A percentile compares a stretch with the other conserved stretches of the same genome.
These are phyloP conservation scores for Branchinecta lindahli DNA, from an alignment of 1,140 invertebrate genomes.

Conservation along the genomic window DNA sequence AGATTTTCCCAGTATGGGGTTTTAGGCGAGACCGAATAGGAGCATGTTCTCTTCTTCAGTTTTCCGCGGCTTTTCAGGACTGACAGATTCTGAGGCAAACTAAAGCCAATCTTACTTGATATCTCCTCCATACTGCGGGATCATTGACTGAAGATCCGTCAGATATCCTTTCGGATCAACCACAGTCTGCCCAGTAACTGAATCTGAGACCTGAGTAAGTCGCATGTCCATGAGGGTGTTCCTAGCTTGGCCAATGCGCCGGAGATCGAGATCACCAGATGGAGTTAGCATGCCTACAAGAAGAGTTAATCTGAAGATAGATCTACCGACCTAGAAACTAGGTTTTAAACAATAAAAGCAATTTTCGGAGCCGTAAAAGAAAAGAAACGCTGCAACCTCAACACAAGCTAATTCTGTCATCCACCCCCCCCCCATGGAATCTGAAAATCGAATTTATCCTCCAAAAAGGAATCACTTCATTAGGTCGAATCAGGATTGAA, in stretches of 20 bases:
- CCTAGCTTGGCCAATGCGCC: constrained; percentile 96
- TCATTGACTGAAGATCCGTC: constrained; percentile 96
- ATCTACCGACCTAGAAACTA: not conserved
- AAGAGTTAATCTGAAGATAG: not conserved
- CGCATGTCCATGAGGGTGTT: constrained; percentile 99
- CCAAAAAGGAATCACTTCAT: not conserved
- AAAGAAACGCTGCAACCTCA: not conserved
- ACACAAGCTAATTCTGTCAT: not conserved
- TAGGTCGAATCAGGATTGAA: not conserved
- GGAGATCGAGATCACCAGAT: constrained; percentile 83
- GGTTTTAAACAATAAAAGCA: not conserved
- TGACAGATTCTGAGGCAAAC: no score
- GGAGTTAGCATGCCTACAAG: constrained; percentile 46
- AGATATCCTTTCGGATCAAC: constrained; percentile 99
- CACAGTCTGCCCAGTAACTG: constrained; percentile 95
- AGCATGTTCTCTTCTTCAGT: no score
- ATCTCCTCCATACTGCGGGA: constrained; percentile 93
- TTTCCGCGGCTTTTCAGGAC: no score
- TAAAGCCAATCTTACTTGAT: constrained; percentile 49
- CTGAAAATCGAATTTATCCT: not conserved
- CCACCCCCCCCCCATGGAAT: not conserved
- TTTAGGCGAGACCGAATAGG: no score
- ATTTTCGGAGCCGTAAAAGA: not conserved
- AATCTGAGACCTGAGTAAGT: constrained; percentile 94
- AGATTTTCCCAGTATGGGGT: no score